phyloP scores from a whole-genome alignment of 2,888 invertebrate species.

The Gonocerus acuteangulatus region DNA sequence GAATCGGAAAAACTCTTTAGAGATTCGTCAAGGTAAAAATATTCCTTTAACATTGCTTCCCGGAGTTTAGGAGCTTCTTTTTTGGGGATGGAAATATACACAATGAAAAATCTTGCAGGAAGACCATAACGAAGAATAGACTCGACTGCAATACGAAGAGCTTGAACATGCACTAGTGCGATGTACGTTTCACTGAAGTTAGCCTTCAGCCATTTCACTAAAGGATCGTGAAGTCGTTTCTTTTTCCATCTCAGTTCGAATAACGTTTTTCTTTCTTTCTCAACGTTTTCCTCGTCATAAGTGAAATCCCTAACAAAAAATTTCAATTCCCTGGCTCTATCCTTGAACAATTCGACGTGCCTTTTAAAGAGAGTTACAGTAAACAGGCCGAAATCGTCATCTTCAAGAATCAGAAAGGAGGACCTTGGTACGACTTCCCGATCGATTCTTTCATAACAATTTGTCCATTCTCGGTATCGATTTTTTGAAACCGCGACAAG shows the following conservation, averaged over 20 bases:
- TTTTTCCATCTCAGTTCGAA: neutral
- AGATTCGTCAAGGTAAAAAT: constrained; percentile 1
- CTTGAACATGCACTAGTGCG: constrained; percentile 12
- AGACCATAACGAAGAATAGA: constrained; percentile 20
- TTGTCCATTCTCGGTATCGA: constrained; percentile 3
- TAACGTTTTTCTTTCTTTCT: neutral
- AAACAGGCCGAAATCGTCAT: constrained; percentile 14
- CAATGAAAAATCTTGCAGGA: neutral
- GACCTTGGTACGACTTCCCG: constrained; percentile 14
- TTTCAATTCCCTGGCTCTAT: constrained; percentile 7
- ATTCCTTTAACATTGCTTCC: constrained; percentile 1
- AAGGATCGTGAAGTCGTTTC: neutral
- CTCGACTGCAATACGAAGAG: constrained; percentile 9
- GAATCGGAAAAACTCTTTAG: neutral
- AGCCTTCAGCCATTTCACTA: neutral
- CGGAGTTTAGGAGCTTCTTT: neutral
- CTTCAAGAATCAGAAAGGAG: constrained; percentile 5
- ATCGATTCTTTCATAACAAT: constrained; percentile 11
- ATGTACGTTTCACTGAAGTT: constrained; percentile 19
- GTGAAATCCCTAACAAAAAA: constrained; percentile 19
- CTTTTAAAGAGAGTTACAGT: constrained; percentile 24
- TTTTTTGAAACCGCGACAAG: constrained; percentile 7
- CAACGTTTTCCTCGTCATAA: constrained; percentile 5
- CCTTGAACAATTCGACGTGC: neutral
- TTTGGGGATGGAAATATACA: neutral